Evolutionary conservation across 2,113 vertebrate genomes (phyloP).

Genomic region (Clupea harengus): DNA sequence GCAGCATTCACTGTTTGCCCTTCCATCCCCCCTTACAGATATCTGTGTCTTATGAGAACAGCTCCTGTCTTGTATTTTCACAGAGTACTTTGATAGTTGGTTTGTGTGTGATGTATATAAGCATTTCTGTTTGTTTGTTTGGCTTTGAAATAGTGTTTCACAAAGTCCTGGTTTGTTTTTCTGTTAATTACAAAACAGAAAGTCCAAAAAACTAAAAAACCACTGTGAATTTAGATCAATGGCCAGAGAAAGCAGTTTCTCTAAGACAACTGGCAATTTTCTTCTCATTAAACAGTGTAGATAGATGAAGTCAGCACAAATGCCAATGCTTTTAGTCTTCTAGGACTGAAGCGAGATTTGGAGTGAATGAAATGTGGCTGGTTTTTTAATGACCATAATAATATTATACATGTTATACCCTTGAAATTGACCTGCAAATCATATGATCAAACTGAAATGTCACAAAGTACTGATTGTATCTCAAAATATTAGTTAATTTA

Average conservation of each 20-base stretch:
- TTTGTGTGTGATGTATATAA: neutral
- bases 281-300: neutral
- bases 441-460: neutral
- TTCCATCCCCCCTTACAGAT: neutral
- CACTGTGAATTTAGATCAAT: neutral
- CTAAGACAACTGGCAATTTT: neutral
- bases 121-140: neutral
- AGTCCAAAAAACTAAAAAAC: neutral
- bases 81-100: neutral
- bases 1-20: neutral
- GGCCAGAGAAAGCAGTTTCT: neutral
- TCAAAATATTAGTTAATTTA: neutral
- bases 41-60: neutral
- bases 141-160: neutral
- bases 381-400: too few species aligned
- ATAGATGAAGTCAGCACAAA: neutral
- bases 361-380: neutral
- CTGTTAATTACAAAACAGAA: neutral
- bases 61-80: neutral
- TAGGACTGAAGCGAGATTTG: neutral
- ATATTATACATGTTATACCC: too few species aligned
- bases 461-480: neutral
- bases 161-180: conserved; percentile 2
- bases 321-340: neutral
- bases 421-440: neutral